A percentile compares a stretch with the other conserved stretches of the same genome.
These are phyloP conservation scores for Peromyscus attwateri DNA, from an alignment of 2,797 vertebrate species.

Conservation along the genomic window DNA sequence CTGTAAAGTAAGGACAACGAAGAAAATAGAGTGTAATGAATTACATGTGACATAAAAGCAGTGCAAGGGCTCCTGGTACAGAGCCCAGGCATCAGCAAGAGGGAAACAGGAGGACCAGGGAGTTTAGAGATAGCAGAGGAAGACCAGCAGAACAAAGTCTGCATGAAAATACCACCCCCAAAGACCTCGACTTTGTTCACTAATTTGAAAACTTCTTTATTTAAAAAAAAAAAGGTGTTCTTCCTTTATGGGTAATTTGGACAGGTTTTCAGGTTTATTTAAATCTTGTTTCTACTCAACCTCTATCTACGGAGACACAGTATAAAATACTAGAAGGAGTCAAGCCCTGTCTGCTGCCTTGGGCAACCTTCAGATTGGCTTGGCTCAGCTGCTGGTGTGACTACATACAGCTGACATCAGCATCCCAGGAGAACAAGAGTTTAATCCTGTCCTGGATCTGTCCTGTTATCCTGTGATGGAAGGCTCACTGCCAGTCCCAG, in stretches of 20 bases:
- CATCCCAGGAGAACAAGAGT: not conserved
- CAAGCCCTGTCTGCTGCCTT: not conserved
- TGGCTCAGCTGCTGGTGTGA: not conserved
- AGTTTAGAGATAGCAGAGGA: not conserved
- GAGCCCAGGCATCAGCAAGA: too few species aligned
- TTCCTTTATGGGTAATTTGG: not conserved
- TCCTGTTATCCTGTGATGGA: not conserved
- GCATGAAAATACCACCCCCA: fast-evolving
- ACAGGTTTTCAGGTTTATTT: not conserved
- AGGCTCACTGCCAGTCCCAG: not conserved
- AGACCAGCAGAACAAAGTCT: too few species aligned
- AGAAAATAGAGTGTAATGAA: not conserved
- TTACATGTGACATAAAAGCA: not conserved
- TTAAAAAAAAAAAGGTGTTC: not conserved
- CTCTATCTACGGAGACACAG: not conserved
- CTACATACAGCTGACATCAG: not conserved
- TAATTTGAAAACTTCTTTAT: not conserved
- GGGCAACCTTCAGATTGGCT: not conserved
- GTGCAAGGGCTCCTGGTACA: too few species aligned
- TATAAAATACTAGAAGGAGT: not conserved
- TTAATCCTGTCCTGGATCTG: not conserved
- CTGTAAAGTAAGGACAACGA: too few species aligned
- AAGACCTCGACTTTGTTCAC: too few species aligned
- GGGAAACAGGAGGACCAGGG: not conserved
- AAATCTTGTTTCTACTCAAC: not conserved